Evolutionary conservation across 1,140 invertebrate genomes (phyloP), one percentile per base, ranked within the genome.

Genomic region (Aleiodes sp.): DNA sequence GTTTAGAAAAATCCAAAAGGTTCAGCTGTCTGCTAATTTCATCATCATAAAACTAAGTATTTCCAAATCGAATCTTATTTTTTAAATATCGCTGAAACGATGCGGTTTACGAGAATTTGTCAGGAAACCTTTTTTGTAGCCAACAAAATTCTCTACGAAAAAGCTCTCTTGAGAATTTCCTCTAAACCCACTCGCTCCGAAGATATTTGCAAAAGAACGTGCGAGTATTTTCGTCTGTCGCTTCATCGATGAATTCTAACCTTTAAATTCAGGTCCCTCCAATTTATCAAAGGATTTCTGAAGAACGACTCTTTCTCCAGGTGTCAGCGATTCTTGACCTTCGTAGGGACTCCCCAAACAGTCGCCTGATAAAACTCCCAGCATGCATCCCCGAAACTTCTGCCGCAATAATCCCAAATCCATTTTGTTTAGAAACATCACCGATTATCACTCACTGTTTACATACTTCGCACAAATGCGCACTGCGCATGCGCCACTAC

Each of bases 341-440:
- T 94, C 92, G 83, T 90, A 94, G 24, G 89, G 88, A 39, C 88
- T 86, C 59, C 93, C 93, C 12, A 93, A 81, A 79, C 93, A 94
- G 82, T 94, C 93, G 1, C 93, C 93, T 6, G 91, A 75, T 39
- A 94, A 84, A 37, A 87, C 88, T 9, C 93, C 93, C 2, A 93
- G 80, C 61, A 94, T 78, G 68, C 88, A 88, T 6, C 93, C 93
- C 65, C 90, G 86, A 80, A 91, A 91, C 85, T 91, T 92, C 67
- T 82, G 87, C 75, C 79, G 79, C n/a, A 89, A 62, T 12, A 87
- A 60, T 21, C 76, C 43, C 46, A 79, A 71, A 73, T 88, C 86
- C 65, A 86, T 80, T 75, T 81, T 84, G 26, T 52, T 52, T 21
- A 21, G 9, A 8, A 52, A 52, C 46, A 52, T 52, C 19, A 10